These are phyloP conservation scores for Rhea pennata DNA, from an alignment of 2,113 vertebrate species.

Conservation along the genomic window DNA sequence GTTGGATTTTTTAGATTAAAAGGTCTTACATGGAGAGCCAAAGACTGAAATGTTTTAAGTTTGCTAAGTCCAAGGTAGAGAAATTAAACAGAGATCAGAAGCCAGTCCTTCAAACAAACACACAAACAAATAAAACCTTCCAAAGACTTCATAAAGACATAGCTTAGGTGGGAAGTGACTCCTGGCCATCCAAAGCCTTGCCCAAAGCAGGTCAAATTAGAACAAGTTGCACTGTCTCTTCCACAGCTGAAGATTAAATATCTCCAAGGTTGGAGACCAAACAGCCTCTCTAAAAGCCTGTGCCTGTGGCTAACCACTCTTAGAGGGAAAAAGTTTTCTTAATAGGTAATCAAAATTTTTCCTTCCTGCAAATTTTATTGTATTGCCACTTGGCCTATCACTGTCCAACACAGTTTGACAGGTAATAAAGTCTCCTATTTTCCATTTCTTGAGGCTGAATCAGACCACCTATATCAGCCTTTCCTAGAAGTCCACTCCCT, in stretches of 20 bases:
- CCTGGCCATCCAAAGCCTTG: neutral
- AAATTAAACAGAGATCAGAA: neutral
- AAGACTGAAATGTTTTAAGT: neutral
- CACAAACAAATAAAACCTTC: neutral
- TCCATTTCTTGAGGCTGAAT: neutral
- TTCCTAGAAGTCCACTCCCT: neutral
- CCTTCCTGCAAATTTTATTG: accelerated
- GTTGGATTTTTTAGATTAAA: neutral
- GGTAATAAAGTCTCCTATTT: neutral
- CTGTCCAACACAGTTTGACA: neutral
- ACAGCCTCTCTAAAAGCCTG: neutral
- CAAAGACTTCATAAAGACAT: neutral
- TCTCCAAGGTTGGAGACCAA: neutral
- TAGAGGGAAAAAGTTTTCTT: neutral
- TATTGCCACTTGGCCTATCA: neutral
- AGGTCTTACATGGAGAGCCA: accelerated
- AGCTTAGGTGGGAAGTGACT: neutral
- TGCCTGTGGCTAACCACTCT: neutral
- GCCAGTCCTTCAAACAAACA: neutral
- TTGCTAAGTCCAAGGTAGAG: neutral
- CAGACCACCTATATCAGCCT: neutral
- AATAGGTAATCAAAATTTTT: neutral
- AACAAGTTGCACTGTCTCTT: neutral
- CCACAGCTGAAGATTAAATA: neutral
- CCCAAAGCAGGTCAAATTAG: neutral